Base-by-base conservation (phyloP, 30 jellyfish, hydroid and myxozoan species). In the Aurelia aurita complex sp. Pacific region DNA sequence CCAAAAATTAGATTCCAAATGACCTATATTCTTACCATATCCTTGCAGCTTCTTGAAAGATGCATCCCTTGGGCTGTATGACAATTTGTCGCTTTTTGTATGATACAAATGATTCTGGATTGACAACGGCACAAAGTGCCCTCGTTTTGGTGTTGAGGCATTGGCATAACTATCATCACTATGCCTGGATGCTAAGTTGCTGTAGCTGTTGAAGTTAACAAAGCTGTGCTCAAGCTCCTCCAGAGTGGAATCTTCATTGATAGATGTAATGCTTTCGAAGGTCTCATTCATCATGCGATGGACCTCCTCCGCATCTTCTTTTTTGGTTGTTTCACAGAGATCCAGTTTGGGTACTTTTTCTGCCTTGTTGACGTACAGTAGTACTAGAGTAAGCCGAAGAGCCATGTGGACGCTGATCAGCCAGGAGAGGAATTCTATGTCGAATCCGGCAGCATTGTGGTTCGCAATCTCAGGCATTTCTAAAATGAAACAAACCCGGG, bases 71-170 rank as follows among this genome's bases (percentile, higher is more conserved):
- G 80, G 29, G 17, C 6, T 42, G 69, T 55, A 33, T 3, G 64
- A 3, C 35, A 76, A 5, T 60, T 53, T 40, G 38, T 32, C 83
- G 5, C 17, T 40, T 34, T 77, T 65, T 12, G 80, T 19, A 69
- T 50, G 33, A 50, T 42, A 74, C 36, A 84, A 51, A 17, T 84
- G 93, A 29, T 74, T 84, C 66, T 84, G 93, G 10, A 84, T 62
- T 54, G 73, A 61, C 36, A 84, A 50, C 17, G 93, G 93, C 63
- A 74, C 29, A 57, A 15, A 77, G 57, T 71, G 87, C 69, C 87
- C 87, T 50, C 93, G 82, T 51, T 84, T 84, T 40, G 93, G 93
- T 1, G 93, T 73, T 1, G 93, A 84, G 59, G 87, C 84, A 12
- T 52, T 73, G 38, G 87, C 85, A 54, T 61, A 84, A 7, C 51